These are phyloP conservation scores for Tachuris rubrigastra DNA, from an alignment of 2,113 vertebrate species.

Conservation along the genomic window DNA sequence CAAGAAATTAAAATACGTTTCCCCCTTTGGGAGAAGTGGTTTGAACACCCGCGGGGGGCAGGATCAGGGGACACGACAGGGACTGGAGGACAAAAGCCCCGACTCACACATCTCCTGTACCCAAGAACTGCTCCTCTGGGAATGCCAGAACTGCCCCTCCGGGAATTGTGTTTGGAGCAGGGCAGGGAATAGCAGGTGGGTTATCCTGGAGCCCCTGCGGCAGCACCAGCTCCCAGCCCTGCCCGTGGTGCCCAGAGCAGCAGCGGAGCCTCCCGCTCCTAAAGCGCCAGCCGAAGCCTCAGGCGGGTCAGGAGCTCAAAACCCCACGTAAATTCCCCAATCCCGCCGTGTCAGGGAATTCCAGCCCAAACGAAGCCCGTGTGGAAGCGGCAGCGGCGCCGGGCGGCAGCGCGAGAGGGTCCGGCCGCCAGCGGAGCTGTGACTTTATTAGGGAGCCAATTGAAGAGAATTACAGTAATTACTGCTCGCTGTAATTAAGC, in stretches of 20 bases:
- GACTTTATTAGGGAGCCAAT: constrained; percentile 23
- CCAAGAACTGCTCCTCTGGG: not conserved
- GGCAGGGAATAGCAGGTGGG: not conserved
- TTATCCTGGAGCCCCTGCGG: not conserved
- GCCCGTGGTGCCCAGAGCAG: not conserved
- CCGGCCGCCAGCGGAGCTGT: not conserved
- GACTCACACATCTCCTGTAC: fast-evolving
- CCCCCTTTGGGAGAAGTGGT: not conserved
- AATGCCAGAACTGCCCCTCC: not conserved
- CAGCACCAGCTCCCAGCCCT: not conserved
- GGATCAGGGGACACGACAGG: not conserved
- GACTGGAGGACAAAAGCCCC: not conserved
- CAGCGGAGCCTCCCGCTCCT: fast-evolving
- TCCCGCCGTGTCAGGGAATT: not conserved
- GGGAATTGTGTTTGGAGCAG: not conserved
- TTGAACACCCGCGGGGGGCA: not conserved
- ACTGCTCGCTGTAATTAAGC: not conserved
- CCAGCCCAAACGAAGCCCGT: not conserved
- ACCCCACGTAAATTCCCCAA: too few species aligned
- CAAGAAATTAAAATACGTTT: fast-evolving
- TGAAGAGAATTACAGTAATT: constrained; percentile 39
- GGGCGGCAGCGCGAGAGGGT: not conserved
- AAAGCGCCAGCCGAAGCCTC: fast-evolving
- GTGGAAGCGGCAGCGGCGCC: not conserved
- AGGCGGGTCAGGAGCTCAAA: fast-evolving